A percentile compares a stretch with the other conserved stretches of the same genome.
These are phyloP conservation scores for Micromesistius poutassou DNA, from an alignment of 2,797 vertebrate genomes.

Conservation along the genomic window DNA sequence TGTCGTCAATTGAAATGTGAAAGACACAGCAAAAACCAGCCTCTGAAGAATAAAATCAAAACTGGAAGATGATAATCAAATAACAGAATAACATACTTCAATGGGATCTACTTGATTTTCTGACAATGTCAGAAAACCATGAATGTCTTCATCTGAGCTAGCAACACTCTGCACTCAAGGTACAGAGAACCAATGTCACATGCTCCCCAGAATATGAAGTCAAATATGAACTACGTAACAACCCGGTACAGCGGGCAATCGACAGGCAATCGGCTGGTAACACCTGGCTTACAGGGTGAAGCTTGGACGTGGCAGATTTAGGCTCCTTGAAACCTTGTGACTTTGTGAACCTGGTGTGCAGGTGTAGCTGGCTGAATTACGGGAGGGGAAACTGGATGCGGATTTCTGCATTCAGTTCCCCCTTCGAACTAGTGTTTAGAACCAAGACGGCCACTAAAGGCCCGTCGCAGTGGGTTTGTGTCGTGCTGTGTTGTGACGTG, in stretches of 20 bases:
- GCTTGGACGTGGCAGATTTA: neutral
- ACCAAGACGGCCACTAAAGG: neutral
- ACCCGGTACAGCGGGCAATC: neutral
- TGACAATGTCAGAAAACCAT: neutral
- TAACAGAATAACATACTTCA: neutral
- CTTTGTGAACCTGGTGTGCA: neutral
- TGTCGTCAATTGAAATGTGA: neutral
- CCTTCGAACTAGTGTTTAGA: neutral
- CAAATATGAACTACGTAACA: neutral
- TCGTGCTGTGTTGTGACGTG: conserved; percentile 46
- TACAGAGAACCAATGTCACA: neutral
- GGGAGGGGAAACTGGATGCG: neutral
- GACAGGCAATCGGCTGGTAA: neutral
- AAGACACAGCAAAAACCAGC: neutral
- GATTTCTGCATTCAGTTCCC: neutral
- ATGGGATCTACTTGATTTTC: neutral
- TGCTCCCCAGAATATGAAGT: neutral
- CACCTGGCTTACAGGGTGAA: neutral
- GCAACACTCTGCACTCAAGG: neutral
- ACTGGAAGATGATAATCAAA: neutral
- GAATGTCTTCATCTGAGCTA: neutral
- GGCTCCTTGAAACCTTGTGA: neutral
- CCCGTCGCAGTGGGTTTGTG: neutral
- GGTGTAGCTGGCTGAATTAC: neutral
- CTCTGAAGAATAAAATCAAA: too few relatives aligned